These are phyloP conservation scores for Agrilus biguttatus DNA, from an alignment of 2,888 invertebrate species.

Conservation along the genomic window DNA sequence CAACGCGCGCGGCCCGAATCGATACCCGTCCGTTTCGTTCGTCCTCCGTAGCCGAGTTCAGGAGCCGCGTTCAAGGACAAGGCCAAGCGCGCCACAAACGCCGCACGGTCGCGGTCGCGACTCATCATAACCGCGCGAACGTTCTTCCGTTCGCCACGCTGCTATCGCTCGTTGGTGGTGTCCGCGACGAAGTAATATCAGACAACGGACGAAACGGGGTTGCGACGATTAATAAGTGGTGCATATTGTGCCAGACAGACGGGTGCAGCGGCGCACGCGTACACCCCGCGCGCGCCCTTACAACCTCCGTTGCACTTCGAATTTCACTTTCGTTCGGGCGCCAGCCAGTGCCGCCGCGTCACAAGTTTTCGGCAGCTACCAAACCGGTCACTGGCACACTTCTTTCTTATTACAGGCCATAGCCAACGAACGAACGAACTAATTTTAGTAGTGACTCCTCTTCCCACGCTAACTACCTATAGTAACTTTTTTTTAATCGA, in stretches of 20 bases:
- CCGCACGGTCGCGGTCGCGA: conserved; percentile 13
- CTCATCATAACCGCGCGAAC: conserved; percentile 9
- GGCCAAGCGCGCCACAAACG: conserved; percentile 35
- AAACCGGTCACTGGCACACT: conserved; percentile 10
- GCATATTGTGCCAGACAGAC: conserved; percentile 41
- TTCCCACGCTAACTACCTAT: too few relatives aligned
- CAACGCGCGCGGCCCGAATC: conserved; percentile 24
- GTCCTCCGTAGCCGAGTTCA: conserved; percentile 27
- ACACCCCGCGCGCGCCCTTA: conserved; percentile 10
- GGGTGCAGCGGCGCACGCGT: conserved; percentile 13
- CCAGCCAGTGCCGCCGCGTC: conserved; percentile 22
- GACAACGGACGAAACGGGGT: conserved; percentile 15
- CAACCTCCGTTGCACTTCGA: conserved; percentile 21
- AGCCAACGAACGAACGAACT: too few relatives aligned
- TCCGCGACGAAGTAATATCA: conserved; percentile 10
- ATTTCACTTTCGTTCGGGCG: conserved; percentile 32
- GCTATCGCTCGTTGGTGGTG: conserved; percentile 2
- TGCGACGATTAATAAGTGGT: conserved; percentile 17
- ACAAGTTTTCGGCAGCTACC: conserved; percentile 33
- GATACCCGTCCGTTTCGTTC: conserved; percentile 19
- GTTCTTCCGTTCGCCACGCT: conserved; percentile 10
- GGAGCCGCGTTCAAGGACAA: conserved; percentile 40
- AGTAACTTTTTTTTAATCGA: too few relatives aligned
- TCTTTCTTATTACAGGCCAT: too few relatives aligned
- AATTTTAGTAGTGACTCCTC: too few relatives aligned